Evolutionary conservation across 1,140 invertebrate genomes (phyloP).

Genomic region (Pogonomyrmex californicus): DNA sequence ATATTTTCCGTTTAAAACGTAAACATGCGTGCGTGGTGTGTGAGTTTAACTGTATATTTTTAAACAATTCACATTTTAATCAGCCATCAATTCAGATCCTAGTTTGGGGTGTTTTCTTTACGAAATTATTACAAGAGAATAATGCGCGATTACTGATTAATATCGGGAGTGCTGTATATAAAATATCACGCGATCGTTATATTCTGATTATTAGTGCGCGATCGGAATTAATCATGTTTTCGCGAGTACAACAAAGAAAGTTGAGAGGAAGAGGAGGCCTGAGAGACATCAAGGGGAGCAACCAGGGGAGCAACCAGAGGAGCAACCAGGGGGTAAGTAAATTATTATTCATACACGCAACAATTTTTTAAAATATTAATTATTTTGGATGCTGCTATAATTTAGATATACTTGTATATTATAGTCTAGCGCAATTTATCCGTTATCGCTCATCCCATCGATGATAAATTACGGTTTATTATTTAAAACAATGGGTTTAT

Average conservation of each 20-base stretch:
- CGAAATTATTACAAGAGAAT: too few relatives aligned
- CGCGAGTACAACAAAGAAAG: not conserved
- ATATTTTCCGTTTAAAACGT: too few relatives aligned
- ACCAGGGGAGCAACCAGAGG: not conserved
- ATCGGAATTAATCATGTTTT: not conserved
- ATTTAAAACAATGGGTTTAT: not conserved
- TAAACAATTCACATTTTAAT: too few relatives aligned
- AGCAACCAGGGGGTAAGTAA: not conserved
- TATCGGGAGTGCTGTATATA: too few relatives aligned
- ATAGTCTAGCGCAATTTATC: not conserved
- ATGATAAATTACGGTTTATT: not conserved
- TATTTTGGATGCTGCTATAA: not conserved
- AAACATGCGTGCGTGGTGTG: too few relatives aligned
- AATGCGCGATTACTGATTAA: too few relatives aligned
- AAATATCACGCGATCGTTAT: too few relatives aligned
- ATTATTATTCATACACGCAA: not conserved
- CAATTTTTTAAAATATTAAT: conserved; percentile 11
- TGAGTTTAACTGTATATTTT: too few relatives aligned
- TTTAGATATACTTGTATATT: conserved; percentile 4
- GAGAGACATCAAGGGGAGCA: not conserved
- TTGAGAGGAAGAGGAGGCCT: not conserved
- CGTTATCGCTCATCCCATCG: not conserved
- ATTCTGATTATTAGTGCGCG: too few relatives aligned
- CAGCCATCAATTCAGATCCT: too few relatives aligned
- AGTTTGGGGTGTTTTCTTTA: too few relatives aligned